phyloP scores from a whole-genome alignment of 1,140 invertebrate genomes.

The Drosophila persimilis region DNA sequence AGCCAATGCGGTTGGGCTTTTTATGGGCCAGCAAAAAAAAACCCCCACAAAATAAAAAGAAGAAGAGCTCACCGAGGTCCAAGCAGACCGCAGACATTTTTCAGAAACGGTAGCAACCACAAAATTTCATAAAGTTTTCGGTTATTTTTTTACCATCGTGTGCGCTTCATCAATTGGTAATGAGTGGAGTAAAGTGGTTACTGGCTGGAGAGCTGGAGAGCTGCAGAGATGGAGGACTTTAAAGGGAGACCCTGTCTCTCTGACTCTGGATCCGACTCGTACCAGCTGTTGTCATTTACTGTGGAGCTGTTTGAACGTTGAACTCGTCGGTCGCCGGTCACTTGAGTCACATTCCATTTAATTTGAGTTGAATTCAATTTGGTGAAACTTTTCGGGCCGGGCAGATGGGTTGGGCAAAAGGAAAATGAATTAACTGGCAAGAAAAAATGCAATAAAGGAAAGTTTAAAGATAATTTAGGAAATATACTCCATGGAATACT shows the following conservation, averaged over 20 bases:
- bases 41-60: constrained; percentile 1
- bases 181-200: constrained; percentile 62
- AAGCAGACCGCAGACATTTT: constrained; percentile 62
- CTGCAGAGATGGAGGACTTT: constrained; percentile 17
- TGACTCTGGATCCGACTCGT: constrained; percentile 17
- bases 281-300: constrained; percentile 77
- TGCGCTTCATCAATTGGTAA: constrained; percentile 80
- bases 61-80: background rate
- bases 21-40: constrained; percentile 40
- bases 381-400: constrained; percentile 22
- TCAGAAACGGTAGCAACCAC: constrained; percentile 78
- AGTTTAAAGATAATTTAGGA: background rate
- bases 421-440: constrained; percentile 22
- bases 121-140: constrained; percentile 76
- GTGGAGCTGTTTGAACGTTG: constrained; percentile 52
- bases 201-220: constrained; percentile 25
- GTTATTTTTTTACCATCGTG: constrained; percentile 25
- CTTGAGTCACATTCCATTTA: constrained; percentile 69
- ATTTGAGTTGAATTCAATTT: constrained; percentile 70
- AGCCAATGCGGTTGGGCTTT: constrained; percentile 66
- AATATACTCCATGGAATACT: background rate
- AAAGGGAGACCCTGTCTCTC: constrained; percentile 4
- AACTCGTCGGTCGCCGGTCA: constrained; percentile 42
- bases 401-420: background rate
- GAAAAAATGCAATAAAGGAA: background rate